Evolutionary conservation across 2,797 vertebrate species (phyloP), one percentile per base, ranked within the genome.

Genomic region (Rhinoraja longicauda): DNA sequence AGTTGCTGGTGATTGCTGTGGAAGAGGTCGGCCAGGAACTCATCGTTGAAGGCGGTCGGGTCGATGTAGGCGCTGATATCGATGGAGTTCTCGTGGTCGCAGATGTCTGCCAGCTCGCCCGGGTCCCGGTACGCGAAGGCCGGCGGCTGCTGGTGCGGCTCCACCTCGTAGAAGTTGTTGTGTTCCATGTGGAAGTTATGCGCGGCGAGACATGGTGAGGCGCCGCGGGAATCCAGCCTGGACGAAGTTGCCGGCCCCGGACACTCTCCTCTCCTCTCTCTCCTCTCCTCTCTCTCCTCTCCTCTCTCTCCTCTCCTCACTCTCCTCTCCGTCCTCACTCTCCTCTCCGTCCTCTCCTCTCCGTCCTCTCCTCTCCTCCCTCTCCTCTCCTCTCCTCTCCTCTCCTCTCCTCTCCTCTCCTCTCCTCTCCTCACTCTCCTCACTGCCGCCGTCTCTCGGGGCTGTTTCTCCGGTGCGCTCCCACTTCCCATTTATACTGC

Each of bases 21-120:
- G 96, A 99, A 98, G 93, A 99, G 96, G 94, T 99, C 98, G 21
- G 98, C 98, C 95, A 99, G 96, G 95, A 99, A 99, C 95, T 99
- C 98, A 98, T 99, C 98, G 98, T 99, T 98, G 95, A 99, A 99
- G 57, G 98, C 98, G 57, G 98, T 96, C 24, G 98, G 98, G 95
- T 99, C 98, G 94, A 99, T 99, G 96, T 99, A 99, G 86, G 98
- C 98, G 96, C 98, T 99, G 95, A 99, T 98, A 95, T 99, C 98
- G 95, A 99, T 99, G 94, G 98, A 99, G 95, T 97, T 98, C 96
- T 99, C 98, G 97, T 97, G 97, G 95, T 99, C 98, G 94, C 98
- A 98, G 96, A 99, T 98, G 93, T 98, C 98, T 21, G 96, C 96
- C 94, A 97, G 96, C 94, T 97, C 97, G 94, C 96, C 96, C 0